Percentiles rank a stretch among this genome's conserved stretches.
Evolutionary conservation across 1,140 invertebrate species (phyloP).

Genomic region (Pemphigus obesinymphae): DNA sequence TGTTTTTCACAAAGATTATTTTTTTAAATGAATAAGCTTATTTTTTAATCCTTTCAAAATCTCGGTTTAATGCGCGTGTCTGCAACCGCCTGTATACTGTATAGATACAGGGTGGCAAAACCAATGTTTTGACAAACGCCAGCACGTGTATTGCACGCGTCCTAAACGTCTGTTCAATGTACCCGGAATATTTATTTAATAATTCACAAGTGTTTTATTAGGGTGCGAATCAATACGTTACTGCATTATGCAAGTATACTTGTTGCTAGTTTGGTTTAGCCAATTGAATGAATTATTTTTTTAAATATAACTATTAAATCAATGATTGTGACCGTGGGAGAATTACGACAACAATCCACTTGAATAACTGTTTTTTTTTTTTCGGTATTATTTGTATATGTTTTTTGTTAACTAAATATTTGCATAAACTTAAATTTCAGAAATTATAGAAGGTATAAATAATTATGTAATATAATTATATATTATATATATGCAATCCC

Average conservation of each 20-base stretch:
- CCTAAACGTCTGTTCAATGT: neutral
- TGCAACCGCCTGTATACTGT: neutral
- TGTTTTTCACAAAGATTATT: neutral
- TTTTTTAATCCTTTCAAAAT: neutral
- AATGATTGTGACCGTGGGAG: constrained; percentile 6
- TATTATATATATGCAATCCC: too few relatives aligned
- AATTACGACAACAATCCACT: neutral
- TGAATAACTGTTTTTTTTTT: constrained; percentile 10
- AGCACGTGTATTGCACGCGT: constrained; percentile 1
- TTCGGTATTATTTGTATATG: neutral
- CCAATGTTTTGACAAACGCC: constrained; percentile 23
- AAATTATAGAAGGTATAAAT: neutral
- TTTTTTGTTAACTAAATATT: constrained; percentile 11
- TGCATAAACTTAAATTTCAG: neutral
- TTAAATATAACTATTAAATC: constrained; percentile 4
- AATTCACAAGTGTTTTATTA: constrained; percentile 17
- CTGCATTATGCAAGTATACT: constrained; percentile 4
- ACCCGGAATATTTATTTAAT: constrained; percentile 30
- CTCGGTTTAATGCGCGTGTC: neutral
- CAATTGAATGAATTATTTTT: constrained; percentile 6
- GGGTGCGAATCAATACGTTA: constrained; percentile 25
- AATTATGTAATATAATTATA: too few relatives aligned
- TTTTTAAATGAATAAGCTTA: neutral
- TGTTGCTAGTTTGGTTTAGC: neutral
- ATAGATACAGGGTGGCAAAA: neutral